phyloP scores from a whole-genome alignment of 2,888 invertebrate genomes.

The Chromoteleia sp. region DNA sequence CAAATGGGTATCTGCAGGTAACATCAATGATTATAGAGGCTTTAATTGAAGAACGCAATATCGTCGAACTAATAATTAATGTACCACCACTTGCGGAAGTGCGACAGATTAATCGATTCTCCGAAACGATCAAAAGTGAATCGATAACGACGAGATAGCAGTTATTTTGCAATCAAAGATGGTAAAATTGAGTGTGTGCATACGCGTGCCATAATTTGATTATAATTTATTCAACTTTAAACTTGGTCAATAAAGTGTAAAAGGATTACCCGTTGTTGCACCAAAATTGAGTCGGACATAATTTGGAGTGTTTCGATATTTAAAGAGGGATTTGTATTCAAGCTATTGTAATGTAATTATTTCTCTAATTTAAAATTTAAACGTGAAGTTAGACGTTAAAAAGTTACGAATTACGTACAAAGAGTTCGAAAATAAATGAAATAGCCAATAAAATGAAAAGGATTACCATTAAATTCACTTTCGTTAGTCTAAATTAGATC shows the following conservation, averaged over 20 bases:
- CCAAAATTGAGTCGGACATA: slow-evolving; percentile 36
- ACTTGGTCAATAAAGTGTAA: slow-evolving; percentile 44
- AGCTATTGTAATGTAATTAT: slow-evolving; percentile 12
- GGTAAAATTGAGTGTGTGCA: not conserved
- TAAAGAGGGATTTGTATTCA: slow-evolving; percentile 45
- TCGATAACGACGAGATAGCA: slow-evolving; percentile 30
- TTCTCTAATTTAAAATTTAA: too few relatives aligned
- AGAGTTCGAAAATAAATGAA: too few relatives aligned
- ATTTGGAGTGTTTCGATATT: slow-evolving; percentile 37
- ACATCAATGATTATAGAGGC: slow-evolving; percentile 68
- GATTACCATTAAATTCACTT: too few relatives aligned
- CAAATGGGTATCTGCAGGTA: slow-evolving; percentile 66
- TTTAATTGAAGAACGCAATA: slow-evolving; percentile 68
- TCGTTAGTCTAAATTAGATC: too few relatives aligned
- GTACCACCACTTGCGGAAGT: slow-evolving; percentile 48
- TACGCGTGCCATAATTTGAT: slow-evolving; percentile 24
- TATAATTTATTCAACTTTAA: slow-evolving; percentile 49
- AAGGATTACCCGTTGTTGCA: slow-evolving; percentile 45
- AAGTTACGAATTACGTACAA: too few relatives aligned
- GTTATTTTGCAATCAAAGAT: slow-evolving; percentile 39
- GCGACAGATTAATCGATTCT: slow-evolving; percentile 54
- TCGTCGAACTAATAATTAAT: slow-evolving; percentile 64
- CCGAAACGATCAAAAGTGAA: slow-evolving; percentile 45
- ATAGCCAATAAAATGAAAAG: too few relatives aligned
- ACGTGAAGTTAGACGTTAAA: too few relatives aligned